phyloP scores from a whole-genome alignment of 1,140 invertebrate genomes.

The Habropoda laboriosa region DNA sequence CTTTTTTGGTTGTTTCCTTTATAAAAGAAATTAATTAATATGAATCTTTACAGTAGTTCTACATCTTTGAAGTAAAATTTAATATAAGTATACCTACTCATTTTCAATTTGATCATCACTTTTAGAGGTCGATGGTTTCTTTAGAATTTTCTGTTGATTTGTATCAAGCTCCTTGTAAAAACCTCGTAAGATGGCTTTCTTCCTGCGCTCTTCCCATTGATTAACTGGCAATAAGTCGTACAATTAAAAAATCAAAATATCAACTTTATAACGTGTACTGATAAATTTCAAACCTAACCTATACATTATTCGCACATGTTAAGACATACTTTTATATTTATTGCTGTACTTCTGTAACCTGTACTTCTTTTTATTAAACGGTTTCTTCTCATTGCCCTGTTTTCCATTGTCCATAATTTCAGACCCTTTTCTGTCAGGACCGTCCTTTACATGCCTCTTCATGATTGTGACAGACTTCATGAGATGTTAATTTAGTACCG shows the following conservation, averaged over 20 bases:
- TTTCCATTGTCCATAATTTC: background rate
- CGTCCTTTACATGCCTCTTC: background rate
- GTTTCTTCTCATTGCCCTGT: constrained; percentile 14
- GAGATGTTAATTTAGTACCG: constrained; percentile 21
- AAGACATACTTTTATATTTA: constrained; percentile 83
- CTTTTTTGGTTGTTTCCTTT: constrained; percentile 48
- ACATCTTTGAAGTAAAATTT: background rate
- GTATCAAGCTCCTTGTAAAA: constrained; percentile 84
- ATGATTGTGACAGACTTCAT: constrained; percentile 18
- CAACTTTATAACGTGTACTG: background rate
- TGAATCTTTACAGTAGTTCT: background rate
- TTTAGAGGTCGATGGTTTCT: constrained; percentile 14
- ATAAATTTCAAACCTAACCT: constrained; percentile 58
- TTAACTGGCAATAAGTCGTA: constrained; percentile 76
- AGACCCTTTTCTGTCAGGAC: background rate
- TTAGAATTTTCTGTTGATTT: constrained; percentile 66
- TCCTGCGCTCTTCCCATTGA: constrained; percentile 85
- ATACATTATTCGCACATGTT: background rate
- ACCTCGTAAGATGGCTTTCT: constrained; percentile 81
- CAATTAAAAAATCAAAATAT: constrained; percentile 20
- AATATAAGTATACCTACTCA: constrained; percentile 27
- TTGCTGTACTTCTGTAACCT: constrained; percentile 86
- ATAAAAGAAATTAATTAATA: constrained; percentile 35
- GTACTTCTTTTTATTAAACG: constrained; percentile 86
- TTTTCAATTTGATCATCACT: background rate